phyloP scores from a whole-genome alignment of 2,888 invertebrate species.

The Diarsia brunnea region DNA sequence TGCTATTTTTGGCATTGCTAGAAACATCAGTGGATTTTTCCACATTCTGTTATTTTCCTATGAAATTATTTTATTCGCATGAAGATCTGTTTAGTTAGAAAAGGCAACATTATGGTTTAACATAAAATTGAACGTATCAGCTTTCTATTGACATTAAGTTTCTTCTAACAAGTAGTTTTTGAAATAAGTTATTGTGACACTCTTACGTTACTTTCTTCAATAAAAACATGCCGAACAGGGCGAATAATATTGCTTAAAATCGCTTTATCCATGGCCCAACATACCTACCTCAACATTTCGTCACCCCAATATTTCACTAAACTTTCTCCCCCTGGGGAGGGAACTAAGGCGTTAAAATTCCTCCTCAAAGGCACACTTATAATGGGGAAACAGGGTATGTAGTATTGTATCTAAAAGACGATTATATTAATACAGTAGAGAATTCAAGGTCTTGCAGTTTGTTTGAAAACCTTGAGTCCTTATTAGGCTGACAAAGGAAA shows the following conservation, averaged over 20 bases:
- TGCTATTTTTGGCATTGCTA: neutral
- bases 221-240: neutral
- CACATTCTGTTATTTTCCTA: neutral
- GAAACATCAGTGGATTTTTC: neutral
- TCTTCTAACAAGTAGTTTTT: neutral
- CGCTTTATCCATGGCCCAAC: conserved; percentile 1
- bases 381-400: conserved; percentile 14
- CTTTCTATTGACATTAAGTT: too few relatives aligned
- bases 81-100: neutral
- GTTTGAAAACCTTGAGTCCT: conserved; percentile 12
- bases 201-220: too few relatives aligned
- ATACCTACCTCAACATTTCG: conserved; percentile 4
- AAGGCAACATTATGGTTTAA: neutral
- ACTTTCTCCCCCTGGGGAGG: conserved; percentile 24
- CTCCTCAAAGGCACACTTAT: conserved; percentile 42
- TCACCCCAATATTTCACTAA: conserved; percentile 22
- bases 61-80: neutral
- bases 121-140: neutral
- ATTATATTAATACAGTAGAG: conserved; percentile 9
- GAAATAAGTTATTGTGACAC: neutral
- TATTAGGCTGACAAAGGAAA: conserved; percentile 24
- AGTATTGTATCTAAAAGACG: conserved; percentile 9
- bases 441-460: conserved; percentile 19
- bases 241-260: neutral
- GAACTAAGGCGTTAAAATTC: conserved; percentile 30